Evolutionary conservation across 2,888 invertebrate species (phyloP), one percentile per base, ranked within the genome.

Genomic region (Epinotia nisella): DNA sequence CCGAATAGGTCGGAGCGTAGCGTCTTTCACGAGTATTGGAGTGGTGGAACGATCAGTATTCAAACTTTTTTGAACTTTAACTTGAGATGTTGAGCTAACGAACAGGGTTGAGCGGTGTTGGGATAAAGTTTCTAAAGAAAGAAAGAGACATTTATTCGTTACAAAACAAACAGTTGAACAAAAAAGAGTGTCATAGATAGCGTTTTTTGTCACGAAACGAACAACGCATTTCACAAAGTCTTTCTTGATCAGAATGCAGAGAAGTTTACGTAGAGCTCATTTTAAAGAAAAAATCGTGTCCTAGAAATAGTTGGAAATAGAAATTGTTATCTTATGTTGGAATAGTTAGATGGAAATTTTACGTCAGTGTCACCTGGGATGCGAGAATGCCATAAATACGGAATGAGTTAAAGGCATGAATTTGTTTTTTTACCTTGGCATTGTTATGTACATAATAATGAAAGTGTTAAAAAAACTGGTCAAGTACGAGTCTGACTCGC

Each of bases 1-100:
- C 58, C 64, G 65, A 67, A 56, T 68, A 35, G 65, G 29, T 51
- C 45, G 39, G 21, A 65, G 35, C n/a, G 55, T 66, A n/a, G 21
- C 55, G 39, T 65, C 65, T 65, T 53, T 51, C 3, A 7, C 10
- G 35, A 41, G 66, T 56, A 66, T 66, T 45, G 39, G 55, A 55
- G 55, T 66, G 66, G 41, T 21, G n/a, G 21, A 24, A 11, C 35
- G 41, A 66, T 65, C 53, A 55, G 24, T 51, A 39, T 65, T 39
- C 51, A 53, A 53, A 53, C 19, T 65, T 64, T 65, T 55, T 24
- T 19, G 19, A 19, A 35, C 64, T 64, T 64, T n/a, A 64, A 29
- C 24, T 19, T 53, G 17, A n/a, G 45, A 49, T 49, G 13, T 15
- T 15, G 45, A 45, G 45, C 15, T 45, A 49, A n/a, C 45, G 45